These are phyloP conservation scores for Hedychridium roseum DNA, from an alignment of 2,888 invertebrate species.

Conservation along the genomic window DNA sequence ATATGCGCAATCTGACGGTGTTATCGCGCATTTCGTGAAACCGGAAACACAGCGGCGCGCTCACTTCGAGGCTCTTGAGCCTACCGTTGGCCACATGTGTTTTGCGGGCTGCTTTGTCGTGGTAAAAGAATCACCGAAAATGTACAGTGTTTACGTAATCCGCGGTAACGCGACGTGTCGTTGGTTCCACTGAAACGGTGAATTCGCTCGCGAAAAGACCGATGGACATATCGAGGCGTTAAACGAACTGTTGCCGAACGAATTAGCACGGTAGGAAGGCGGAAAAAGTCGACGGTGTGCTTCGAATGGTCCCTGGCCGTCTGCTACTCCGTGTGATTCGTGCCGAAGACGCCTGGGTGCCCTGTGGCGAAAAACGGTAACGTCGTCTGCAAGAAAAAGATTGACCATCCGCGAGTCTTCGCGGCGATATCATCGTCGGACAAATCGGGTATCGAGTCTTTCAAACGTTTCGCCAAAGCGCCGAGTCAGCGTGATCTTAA, in stretches of 20 bases:
- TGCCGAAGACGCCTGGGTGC: too few species aligned
- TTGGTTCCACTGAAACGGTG: slow-evolving; percentile 25
- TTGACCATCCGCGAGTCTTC: too few species aligned
- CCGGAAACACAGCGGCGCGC: slow-evolving; percentile 48
- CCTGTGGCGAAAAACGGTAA: too few species aligned
- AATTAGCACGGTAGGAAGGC: too few species aligned
- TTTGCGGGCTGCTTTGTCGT: slow-evolving; percentile 38
- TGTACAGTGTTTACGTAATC: slow-evolving; percentile 58
- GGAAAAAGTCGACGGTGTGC: too few species aligned
- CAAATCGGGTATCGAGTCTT: slow-evolving; percentile 2
- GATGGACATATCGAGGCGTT: slow-evolving; percentile 2
- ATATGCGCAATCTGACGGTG: slow-evolving; percentile 19
- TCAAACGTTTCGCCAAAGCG: slow-evolving; percentile 33
- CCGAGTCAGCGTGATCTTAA: slow-evolving; percentile 49
- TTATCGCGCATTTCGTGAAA: too few species aligned
- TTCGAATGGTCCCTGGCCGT: too few species aligned
- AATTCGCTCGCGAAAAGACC: neutral
- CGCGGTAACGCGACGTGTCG: slow-evolving; percentile 36
- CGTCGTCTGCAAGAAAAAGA: too few species aligned
- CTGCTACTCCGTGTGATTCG: too few species aligned
- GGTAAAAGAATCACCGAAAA: slow-evolving; percentile 45
- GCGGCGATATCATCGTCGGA: neutral
- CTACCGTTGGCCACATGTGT: slow-evolving; percentile 57
- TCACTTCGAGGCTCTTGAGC: slow-evolving; percentile 45
- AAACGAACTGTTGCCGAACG: too few species aligned